These are phyloP conservation scores for Coecobrya sp. DNA, from an alignment of 2,888 invertebrate species.

Conservation along the genomic window DNA sequence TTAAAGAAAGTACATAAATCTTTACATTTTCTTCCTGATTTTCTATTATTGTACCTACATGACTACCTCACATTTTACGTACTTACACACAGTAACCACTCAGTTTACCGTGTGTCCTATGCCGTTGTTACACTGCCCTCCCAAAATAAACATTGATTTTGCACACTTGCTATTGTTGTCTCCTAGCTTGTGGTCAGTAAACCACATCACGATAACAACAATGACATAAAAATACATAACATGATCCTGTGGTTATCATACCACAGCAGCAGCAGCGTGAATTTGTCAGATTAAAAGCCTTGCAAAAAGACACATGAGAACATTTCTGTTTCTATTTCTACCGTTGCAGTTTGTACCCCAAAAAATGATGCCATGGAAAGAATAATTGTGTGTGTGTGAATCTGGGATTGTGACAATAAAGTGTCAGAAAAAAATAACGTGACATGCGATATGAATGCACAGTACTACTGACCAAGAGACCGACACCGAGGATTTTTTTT, in stretches of 20 bases:
- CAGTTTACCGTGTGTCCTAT: no score
- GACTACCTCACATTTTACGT: not conserved
- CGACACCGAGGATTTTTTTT: not conserved
- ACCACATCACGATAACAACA: constrained; percentile 1
- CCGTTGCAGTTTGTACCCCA: no score
- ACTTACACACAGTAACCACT: no score
- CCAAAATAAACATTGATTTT: not conserved
- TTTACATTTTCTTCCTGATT: not conserved
- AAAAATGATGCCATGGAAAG: not conserved
- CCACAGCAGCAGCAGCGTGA: not conserved
- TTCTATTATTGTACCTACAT: not conserved
- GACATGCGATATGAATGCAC: not conserved
- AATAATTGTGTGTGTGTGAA: not conserved
- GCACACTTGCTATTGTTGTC: not conserved
- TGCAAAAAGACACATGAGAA: no score
- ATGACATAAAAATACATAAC: constrained; percentile 25
- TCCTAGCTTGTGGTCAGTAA: not conserved
- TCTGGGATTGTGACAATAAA: not conserved
- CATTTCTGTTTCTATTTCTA: no score
- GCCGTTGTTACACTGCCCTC: not conserved
- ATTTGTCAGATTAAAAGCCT: not conserved
- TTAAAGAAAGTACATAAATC: not conserved
- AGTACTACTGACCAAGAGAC: constrained; percentile 21
- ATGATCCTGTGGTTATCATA: constrained; percentile 17
- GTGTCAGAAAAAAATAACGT: not conserved